phyloP scores from a whole-genome alignment of 2,113 vertebrate species.

The Chaetodon auriga region DNA sequence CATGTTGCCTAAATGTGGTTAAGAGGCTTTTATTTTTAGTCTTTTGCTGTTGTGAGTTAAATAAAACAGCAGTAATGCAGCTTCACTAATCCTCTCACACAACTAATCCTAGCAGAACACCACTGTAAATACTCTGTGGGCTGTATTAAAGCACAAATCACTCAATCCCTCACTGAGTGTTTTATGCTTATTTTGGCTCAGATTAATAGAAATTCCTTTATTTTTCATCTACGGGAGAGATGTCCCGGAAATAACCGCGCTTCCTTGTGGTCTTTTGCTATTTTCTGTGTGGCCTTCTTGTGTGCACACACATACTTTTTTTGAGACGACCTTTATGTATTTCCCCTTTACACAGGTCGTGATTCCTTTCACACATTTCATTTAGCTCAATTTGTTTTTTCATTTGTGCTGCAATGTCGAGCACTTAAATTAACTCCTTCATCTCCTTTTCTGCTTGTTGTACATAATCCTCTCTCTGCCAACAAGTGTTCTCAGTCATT shows the following conservation, averaged over 20 bases:
- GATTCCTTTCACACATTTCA: too few relatives aligned
- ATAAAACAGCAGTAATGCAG: constrained; percentile 84
- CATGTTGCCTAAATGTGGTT: constrained; percentile 80
- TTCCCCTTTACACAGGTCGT: constrained; percentile 12
- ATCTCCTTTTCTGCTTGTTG: background rate
- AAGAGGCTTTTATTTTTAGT: constrained; percentile 83
- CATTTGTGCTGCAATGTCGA: background rate
- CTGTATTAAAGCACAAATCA: constrained; percentile 80
- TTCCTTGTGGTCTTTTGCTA: constrained; percentile 26
- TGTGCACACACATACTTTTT: background rate
- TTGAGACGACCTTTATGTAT: background rate
- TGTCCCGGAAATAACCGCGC: constrained; percentile 43
- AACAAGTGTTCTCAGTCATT: too few relatives aligned
- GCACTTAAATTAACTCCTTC: background rate
- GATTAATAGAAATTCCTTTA: constrained; percentile 72
- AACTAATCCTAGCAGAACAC: constrained; percentile 83
- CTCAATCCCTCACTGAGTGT: constrained; percentile 77
- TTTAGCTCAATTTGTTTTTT: background rate
- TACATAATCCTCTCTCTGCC: background rate
- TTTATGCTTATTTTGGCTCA: constrained; percentile 76
- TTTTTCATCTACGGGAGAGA: constrained; percentile 57
- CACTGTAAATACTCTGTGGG: constrained; percentile 81
- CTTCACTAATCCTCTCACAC: constrained; percentile 85
- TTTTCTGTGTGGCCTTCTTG: constrained; percentile 18
- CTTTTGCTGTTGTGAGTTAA: constrained; percentile 84